These are phyloP conservation scores for Callimorpha dominula DNA, from an alignment of 2,888 invertebrate genomes.

Conservation along the genomic window DNA sequence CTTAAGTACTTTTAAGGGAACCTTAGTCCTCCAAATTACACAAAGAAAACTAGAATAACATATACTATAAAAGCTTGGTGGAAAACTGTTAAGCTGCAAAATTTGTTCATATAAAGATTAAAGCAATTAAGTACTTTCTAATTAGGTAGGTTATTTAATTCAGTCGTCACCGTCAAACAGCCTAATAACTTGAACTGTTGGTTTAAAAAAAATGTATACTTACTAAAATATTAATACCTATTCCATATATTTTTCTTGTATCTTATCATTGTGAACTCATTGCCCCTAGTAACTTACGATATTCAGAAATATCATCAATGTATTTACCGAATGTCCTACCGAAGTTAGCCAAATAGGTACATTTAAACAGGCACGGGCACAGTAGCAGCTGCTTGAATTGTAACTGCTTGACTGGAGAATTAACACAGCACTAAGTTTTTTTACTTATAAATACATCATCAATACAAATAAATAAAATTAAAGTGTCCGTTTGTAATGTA, in stretches of 20 bases:
- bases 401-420: no score
- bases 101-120: background rate
- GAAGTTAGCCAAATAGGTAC: background rate
- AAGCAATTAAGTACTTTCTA: background rate
- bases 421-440: no score
- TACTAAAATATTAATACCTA: background rate
- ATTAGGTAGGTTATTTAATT: constrained; percentile 1
- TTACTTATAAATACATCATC: no score
- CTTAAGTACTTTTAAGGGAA: no score
- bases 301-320: constrained; percentile 28
- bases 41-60: background rate
- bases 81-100: background rate
- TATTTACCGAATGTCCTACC: background rate
- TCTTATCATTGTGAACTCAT: constrained; percentile 2
- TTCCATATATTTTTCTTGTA: background rate
- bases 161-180: constrained; percentile 1
- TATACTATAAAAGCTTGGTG: background rate
- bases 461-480: no score
- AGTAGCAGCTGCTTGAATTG: no score
- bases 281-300: constrained; percentile 21
- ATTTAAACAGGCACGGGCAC: no score
- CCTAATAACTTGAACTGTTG: background rate
- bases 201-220: background rate
- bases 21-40: background rate
- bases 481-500: no score